phyloP scores from a whole-genome alignment of 2,888 invertebrate genomes.

The Biston stratarius region DNA sequence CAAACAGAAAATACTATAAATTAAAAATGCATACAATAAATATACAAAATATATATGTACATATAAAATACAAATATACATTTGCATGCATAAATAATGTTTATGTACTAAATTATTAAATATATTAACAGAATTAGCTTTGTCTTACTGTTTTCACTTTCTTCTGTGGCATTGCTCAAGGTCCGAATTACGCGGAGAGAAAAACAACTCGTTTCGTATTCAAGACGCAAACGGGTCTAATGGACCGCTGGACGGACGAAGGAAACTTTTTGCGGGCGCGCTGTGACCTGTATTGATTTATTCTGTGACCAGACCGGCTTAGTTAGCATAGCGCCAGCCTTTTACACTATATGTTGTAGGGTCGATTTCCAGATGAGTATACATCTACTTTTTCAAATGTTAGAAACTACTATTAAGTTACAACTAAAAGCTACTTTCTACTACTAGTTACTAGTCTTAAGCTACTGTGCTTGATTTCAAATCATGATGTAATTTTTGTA shows the following conservation, averaged over 20 bases:
- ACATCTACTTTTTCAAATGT: not conserved
- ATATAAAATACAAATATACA: too few species aligned
- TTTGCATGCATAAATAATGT: too few species aligned
- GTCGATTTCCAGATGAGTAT: not conserved
- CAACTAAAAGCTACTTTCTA: too few species aligned
- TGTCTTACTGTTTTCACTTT: not conserved
- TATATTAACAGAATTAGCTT: too few species aligned
- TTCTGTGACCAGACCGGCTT: not conserved
- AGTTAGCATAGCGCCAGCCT: not conserved
- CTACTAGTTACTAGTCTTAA: too few species aligned
- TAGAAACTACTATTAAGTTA: too few species aligned
- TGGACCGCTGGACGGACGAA: constrained; percentile 28
- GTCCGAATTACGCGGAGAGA: constrained; percentile 26
- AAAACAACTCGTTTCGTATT: constrained; percentile 36
- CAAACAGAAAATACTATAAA: too few species aligned
- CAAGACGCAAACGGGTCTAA: constrained; percentile 29
- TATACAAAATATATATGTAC: too few species aligned
- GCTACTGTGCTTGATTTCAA: too few species aligned
- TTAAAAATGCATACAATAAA: too few species aligned
- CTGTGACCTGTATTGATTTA: constrained; percentile 9
- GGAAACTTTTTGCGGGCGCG: constrained; percentile 15
- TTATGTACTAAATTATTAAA: too few species aligned
- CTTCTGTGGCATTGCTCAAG: constrained; percentile 14
- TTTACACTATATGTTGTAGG: not conserved
- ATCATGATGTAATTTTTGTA: too few species aligned